These are phyloP conservation scores for Antechinus flavipes DNA, from an alignment of 2,113 vertebrate genomes.

Conservation along the genomic window DNA sequence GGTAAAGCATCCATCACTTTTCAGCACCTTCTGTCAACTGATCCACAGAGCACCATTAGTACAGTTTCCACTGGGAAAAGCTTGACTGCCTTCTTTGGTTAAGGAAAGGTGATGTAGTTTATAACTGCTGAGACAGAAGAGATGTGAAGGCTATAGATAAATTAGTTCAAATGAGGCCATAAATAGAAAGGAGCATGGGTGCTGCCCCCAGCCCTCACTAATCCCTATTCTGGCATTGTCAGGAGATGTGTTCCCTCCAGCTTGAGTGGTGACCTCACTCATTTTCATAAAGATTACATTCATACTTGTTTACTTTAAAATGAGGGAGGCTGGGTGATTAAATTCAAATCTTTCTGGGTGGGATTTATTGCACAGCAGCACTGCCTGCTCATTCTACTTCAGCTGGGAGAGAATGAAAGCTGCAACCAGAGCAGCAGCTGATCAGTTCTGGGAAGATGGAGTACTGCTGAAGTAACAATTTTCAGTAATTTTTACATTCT, in stretches of 20 bases:
- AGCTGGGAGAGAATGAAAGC: slow-evolving; percentile 18
- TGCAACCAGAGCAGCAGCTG: slow-evolving; percentile 24
- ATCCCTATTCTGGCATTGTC: not conserved
- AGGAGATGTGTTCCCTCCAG: not conserved
- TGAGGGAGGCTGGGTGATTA: slow-evolving; percentile 28
- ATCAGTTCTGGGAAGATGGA: slow-evolving; percentile 47
- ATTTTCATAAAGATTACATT: slow-evolving; percentile 36
- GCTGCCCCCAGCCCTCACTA: not conserved
- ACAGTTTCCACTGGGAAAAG: slow-evolving; percentile 24
- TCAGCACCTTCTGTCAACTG: slow-evolving; percentile 16
- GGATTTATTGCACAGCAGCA: slow-evolving; percentile 17
- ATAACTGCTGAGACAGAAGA: slow-evolving; percentile 25
- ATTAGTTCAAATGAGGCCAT: slow-evolving; percentile 40
- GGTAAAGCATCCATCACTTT: not conserved
- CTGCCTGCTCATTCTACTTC: not conserved
- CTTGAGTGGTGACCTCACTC: slow-evolving; percentile 19
- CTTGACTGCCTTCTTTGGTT: slow-evolving; percentile 60
- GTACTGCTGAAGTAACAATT: slow-evolving; percentile 54
- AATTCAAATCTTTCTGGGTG: not conserved
- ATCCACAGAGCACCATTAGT: slow-evolving; percentile 52
- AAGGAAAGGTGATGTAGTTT: slow-evolving; percentile 49
- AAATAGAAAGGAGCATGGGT: not conserved
- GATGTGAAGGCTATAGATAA: slow-evolving; percentile 16
- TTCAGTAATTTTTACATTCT: slow-evolving; percentile 62
- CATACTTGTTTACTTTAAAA: not conserved